Base-by-base conservation (phyloP, 2,113 vertebrate genomes). In the Boleophthalmus pectinirostris region DNA sequence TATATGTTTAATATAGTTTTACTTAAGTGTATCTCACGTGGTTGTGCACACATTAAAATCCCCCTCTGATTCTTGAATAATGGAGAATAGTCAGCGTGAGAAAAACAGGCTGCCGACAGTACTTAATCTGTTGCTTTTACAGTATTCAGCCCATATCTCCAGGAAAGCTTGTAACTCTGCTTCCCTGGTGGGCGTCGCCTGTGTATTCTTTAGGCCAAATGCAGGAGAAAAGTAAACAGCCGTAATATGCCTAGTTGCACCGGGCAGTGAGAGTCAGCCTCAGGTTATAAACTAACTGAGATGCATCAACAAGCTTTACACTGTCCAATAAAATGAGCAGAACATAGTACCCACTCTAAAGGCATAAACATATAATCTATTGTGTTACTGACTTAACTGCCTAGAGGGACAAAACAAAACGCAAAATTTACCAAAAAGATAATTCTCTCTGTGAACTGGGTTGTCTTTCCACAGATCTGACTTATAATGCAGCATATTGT, bases 261-360 rank as follows among this genome's bases (percentile, higher is more conserved):
- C 16, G 73, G 45, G 75, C 74, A 14, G 69, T 70, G 70, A 70
- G 66, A 78, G 71, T 49, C 56, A 60, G 66, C 51, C 72, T 45
- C 66, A 64, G 74, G 76, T 72, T 58, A 75, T 83, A 73, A 80
- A 75, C 60, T 64, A 72, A 72, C 74, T 45, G 67, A 70, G 38
- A 80, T 70, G 57, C 56, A 78, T 68, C 79, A 72, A 58, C 66
- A 72, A 66, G 25, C 61, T 70, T 47, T 35, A 61, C 53, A 21
- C 70, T 66, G 54, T 53, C 18, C 33, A 21, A 64, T 64, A 64
- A 64, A 38, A 58, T 20, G 21, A n/a, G 54, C 9, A 57, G 21
- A 57, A 57, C 23, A 58, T 3, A 15, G 21, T 21, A 15, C 23
- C 13, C 10, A 15, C 12, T 24, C 24, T 33, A 14, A 18, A 12